phyloP scores from a whole-genome alignment of 2,888 invertebrate genomes.

The Entomobrya proxima region DNA sequence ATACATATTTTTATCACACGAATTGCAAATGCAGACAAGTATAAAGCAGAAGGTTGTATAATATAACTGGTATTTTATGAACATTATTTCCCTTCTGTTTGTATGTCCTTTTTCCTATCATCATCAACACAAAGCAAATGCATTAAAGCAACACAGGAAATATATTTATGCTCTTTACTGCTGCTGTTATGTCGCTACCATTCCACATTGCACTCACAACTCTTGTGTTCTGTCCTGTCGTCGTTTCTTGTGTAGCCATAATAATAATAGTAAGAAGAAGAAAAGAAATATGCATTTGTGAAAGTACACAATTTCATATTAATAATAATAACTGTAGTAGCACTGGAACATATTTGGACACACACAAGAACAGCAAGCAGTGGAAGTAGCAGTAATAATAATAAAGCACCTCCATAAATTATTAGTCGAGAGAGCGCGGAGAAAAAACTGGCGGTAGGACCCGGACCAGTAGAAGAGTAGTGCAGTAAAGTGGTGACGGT shows the following conservation, averaged over 20 bases:
- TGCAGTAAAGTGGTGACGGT: constrained; percentile 2
- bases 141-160: constrained; percentile 27
- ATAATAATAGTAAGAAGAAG: constrained; percentile 2
- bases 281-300: constrained; percentile 45
- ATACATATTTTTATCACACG: neutral
- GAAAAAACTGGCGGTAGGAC: neutral
- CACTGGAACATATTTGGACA: neutral
- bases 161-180: constrained; percentile 33
- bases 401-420: constrained; percentile 64
- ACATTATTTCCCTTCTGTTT: constrained; percentile 22
- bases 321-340: neutral
- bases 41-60: neutral
- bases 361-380: neutral
- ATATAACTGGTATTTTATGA: constrained; percentile 51
- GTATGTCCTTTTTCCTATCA: constrained; percentile 33
- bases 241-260: neutral
- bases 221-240: constrained; percentile 12
- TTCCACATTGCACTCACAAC: constrained; percentile 16
- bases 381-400: constrained; percentile 40
- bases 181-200: neutral
- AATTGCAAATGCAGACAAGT: too few species aligned
- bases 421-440: constrained; percentile 16
- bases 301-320: constrained; percentile 49
- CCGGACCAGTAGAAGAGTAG: neutral
- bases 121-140: neutral